phyloP scores from a whole-genome alignment of 2,113 vertebrate species.

The Tonatia bakeri region DNA sequence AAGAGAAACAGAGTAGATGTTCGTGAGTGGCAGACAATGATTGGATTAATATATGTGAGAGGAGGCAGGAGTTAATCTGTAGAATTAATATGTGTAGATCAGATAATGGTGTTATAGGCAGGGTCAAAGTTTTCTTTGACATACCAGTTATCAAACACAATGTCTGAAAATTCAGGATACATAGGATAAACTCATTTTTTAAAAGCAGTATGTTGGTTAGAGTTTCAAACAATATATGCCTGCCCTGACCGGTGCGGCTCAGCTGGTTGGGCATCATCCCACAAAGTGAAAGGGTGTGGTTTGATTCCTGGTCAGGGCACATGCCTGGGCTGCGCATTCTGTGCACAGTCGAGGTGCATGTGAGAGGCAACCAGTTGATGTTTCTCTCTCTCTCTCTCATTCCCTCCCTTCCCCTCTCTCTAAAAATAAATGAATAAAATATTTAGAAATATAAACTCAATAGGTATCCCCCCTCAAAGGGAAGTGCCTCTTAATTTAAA shows the following conservation, averaged over 20 bases:
- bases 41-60: fast-evolving
- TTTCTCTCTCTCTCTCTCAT: too few species aligned
- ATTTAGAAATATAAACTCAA: not conserved
- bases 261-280: too few species aligned
- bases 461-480: not conserved
- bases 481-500: constrained; percentile 9
- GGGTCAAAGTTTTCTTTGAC: not conserved
- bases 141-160: not conserved
- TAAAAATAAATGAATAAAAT: too few species aligned
- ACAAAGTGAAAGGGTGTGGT: too few species aligned
- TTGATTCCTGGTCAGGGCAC: too few species aligned
- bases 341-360: too few species aligned
- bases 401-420: too few species aligned
- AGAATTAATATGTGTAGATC: not conserved
- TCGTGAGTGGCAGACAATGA: not conserved
- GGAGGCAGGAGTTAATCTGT: not conserved
- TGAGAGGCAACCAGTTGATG: too few species aligned
- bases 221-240: not conserved
- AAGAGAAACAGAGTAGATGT: not conserved
- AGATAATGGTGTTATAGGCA: not conserved
- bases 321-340: too few species aligned
- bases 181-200: not conserved
- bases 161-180: not conserved
- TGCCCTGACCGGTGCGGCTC: too few species aligned
- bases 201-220: not conserved